phyloP scores from a whole-genome alignment of 2,888 invertebrate genomes.

The Eutolmus rufibarbis region DNA sequence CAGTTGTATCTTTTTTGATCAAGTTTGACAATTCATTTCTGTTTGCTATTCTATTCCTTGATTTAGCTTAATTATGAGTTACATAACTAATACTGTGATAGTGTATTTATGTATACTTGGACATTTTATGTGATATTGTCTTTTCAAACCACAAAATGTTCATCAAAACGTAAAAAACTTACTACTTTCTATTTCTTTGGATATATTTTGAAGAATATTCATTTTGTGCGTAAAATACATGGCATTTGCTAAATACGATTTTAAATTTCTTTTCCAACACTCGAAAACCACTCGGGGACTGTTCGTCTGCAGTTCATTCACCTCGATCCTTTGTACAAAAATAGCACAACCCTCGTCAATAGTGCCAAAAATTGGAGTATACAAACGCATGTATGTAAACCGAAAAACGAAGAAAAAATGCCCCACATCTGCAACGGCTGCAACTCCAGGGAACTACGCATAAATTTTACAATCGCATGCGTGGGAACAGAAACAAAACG shows the following conservation, averaged over 20 bases:
- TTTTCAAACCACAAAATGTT: too few relatives aligned
- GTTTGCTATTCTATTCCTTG: too few relatives aligned
- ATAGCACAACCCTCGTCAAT: slow-evolving; percentile 34
- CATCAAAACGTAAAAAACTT: neutral
- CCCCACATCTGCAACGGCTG: slow-evolving; percentile 25
- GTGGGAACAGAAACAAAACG: slow-evolving; percentile 34
- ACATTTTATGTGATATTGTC: too few relatives aligned
- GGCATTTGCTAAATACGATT: neutral
- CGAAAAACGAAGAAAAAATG: neutral
- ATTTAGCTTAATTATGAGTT: too few relatives aligned
- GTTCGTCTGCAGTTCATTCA: slow-evolving; percentile 9
- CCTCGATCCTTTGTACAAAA: slow-evolving; percentile 1
- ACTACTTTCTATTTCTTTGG: neutral
- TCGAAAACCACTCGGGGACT: neutral
- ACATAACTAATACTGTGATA: too few relatives aligned
- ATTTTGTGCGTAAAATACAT: neutral
- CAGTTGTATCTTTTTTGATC: too few relatives aligned
- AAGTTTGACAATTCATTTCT: too few relatives aligned
- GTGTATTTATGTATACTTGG: too few relatives aligned
- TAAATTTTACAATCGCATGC: slow-evolving; percentile 32
- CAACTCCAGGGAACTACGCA: neutral
- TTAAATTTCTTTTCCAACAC: neutral
- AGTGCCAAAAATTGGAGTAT: slow-evolving; percentile 22
- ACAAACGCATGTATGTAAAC: neutral
- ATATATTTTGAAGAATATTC: neutral